Percentiles rank a stretch among this genome's conserved stretches.
Evolutionary conservation across 1,140 invertebrate genomes (phyloP).

Genomic region (Meloidogyne exigua): DNA sequence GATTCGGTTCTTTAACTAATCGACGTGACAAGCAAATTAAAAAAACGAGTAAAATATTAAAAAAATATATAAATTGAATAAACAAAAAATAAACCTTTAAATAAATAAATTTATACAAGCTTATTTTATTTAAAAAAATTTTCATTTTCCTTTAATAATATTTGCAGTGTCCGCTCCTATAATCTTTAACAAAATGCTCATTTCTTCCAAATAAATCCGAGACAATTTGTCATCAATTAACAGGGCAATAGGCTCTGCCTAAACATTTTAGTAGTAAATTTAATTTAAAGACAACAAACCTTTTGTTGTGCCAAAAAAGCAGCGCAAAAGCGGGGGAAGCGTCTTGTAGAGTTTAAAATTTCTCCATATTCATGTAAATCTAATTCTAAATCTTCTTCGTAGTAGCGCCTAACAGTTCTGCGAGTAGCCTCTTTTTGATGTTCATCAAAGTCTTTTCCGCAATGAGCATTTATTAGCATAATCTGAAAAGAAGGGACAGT

Average conservation of each 20-base stretch:
- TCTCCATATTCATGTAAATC: constrained; percentile 22
- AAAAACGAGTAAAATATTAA: not conserved
- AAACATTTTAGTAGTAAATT: not conserved
- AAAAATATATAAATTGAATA: not conserved
- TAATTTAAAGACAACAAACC: not conserved
- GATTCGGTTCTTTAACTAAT: not conserved
- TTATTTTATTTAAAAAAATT: not conserved
- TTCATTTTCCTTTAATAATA: not conserved
- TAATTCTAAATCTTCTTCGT: constrained; percentile 30
- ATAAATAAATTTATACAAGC: not conserved
- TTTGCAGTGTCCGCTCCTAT: not conserved
- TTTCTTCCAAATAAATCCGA: not conserved
- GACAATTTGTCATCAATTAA: not conserved
- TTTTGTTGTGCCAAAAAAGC: constrained; percentile 26
- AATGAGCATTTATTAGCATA: not conserved
- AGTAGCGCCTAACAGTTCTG: constrained; percentile 26
- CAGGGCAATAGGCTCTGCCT: not conserved
- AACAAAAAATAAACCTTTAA: not conserved
- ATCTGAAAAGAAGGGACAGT: not conserved
- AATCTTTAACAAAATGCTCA: not conserved
- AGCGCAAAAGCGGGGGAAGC: constrained; percentile 21
- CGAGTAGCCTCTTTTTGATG: constrained; percentile 12
- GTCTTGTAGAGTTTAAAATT: constrained; percentile 11
- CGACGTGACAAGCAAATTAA: too few species aligned
- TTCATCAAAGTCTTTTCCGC: constrained; percentile 10